Conservation (phyloP, 2,888 invertebrate genomes). For the Clepsis dumicolana region DNA sequence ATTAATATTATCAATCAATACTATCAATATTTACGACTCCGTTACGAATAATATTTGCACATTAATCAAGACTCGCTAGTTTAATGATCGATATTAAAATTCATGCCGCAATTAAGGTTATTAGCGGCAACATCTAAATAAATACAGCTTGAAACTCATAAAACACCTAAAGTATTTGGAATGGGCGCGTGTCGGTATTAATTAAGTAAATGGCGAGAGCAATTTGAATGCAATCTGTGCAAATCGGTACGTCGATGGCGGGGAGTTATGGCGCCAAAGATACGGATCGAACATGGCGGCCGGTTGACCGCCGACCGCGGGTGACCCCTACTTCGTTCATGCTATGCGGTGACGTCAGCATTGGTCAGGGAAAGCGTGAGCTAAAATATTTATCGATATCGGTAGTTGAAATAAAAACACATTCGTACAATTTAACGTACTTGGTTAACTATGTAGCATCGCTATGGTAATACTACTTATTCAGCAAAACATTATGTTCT, state of each 20-base stretch:
- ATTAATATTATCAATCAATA: background rate
- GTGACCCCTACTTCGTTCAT: constrained; percentile 65
- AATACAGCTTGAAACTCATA: constrained; percentile 23
- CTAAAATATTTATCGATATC: constrained; percentile 46
- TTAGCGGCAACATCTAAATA: constrained; percentile 24
- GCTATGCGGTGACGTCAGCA: constrained; percentile 60
- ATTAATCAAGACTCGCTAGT: background rate
- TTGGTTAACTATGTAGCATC: too few species aligned
- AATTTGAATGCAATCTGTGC: constrained; percentile 72
- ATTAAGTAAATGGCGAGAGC: constrained; percentile 69
- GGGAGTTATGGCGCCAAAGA: constrained; percentile 77
- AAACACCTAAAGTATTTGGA: constrained; percentile 48
- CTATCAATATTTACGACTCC: background rate
- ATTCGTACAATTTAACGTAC: background rate
- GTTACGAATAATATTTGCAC: background rate
- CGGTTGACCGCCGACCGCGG: constrained; percentile 69
- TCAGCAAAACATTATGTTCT: too few species aligned
- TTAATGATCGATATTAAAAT: constrained; percentile 18
- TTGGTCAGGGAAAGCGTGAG: constrained; percentile 33
- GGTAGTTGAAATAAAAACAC: constrained; percentile 28
- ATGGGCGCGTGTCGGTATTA: constrained; percentile 52
- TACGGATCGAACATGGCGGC: constrained; percentile 73
- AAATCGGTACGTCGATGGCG: constrained; percentile 62
- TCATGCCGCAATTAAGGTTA: constrained; percentile 17
- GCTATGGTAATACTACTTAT: too few species aligned